These are phyloP conservation scores for Papilio glaucus DNA, from an alignment of 1,140 invertebrate genomes.

Conservation along the genomic window DNA sequence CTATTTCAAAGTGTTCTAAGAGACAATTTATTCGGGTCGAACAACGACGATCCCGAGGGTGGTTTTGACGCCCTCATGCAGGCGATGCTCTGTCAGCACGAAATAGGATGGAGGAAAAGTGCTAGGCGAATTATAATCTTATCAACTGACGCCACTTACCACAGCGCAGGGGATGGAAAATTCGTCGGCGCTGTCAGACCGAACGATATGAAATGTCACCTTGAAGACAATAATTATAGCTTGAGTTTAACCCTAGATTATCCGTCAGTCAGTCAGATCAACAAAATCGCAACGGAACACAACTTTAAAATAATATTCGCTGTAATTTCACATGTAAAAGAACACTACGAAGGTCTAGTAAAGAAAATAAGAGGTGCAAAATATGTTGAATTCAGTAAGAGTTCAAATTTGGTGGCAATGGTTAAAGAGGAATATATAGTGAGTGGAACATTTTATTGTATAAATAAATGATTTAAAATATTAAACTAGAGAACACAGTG, in stretches of 20 bases:
- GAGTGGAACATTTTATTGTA: slow-evolving; percentile 43
- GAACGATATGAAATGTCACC: slow-evolving; percentile 93
- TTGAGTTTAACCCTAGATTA: slow-evolving; percentile 85
- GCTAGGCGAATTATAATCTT: slow-evolving; percentile 86
- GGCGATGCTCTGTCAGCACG: slow-evolving; percentile 85
- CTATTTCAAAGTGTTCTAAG: slow-evolving; percentile 85
- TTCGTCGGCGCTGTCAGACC: slow-evolving; percentile 92
- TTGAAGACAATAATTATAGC: slow-evolving; percentile 87
- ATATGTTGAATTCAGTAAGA: slow-evolving; percentile 48
- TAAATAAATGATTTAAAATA: slow-evolving; percentile 35
- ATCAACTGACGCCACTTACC: slow-evolving; percentile 86
- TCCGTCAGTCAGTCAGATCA: slow-evolving; percentile 87
- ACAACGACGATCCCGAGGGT: slow-evolving; percentile 90
- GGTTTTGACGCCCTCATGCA: slow-evolving; percentile 93
- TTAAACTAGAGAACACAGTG: too few species aligned
- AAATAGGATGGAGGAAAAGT: slow-evolving; percentile 86
- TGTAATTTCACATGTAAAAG: slow-evolving; percentile 87
- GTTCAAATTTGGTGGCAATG: slow-evolving; percentile 68
- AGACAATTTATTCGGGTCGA: slow-evolving; percentile 85
- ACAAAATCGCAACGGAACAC: slow-evolving; percentile 82
- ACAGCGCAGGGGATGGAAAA: slow-evolving; percentile 89
- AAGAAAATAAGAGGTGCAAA: slow-evolving; percentile 86
- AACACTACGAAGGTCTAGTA: slow-evolving; percentile 88
- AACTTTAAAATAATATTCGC: slow-evolving; percentile 88
- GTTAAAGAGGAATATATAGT: slow-evolving; percentile 90